Evolutionary conservation across 2,797 vertebrate species (phyloP), one percentile per base, ranked within the genome.

Genomic region (Mus spretus): DNA sequence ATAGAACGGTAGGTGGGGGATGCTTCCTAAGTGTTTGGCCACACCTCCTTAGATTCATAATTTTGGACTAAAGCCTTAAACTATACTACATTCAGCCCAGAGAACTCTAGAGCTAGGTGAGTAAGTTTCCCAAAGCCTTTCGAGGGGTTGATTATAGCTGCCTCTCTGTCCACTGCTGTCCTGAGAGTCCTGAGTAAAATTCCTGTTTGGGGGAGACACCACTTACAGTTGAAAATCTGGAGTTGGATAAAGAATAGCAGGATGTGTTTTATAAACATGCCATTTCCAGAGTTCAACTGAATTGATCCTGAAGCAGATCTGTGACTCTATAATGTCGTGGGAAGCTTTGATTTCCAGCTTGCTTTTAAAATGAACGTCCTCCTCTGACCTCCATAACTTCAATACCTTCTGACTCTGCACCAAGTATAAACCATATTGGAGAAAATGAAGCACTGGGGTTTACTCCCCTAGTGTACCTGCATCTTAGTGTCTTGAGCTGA

Each of bases 1-100:
- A 98, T 99, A 92, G 99, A 99, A 98, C 98, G 99, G 99, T 99
- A 98, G 97, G 98, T 99, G 98, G 97, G 98, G 93, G 92, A 67
- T 81, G 50, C 17, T 95, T 93, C 67, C n/a, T 34, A 88, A 10
- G 70, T 75, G 31, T 0, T 63, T 53, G 13, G 50, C 17, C 28
- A 14, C 9, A 57, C 26, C 89, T 55, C 75, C 11, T 19, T 8
- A 26, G 4, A 55, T 59, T 81, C 19, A 14, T 50, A 44, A 61
- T 81, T 65, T 6, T 26, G 31, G 47, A n/a, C 53, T 81, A 34
- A 70, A 40, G 47, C 72, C 63, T 93, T 22, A 47, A 26, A 15
- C 34, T 83, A 0, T 37, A 8, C 37, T 91, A 12, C 83, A 26
- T 67, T 90, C 70, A 88, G 14, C 53, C 50, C 70, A 31, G 47